Percentiles rank a stretch among this genome's conserved stretches.
Conservation (phyloP, 2,888 invertebrate species). For the Oxytorus armatus region DNA sequence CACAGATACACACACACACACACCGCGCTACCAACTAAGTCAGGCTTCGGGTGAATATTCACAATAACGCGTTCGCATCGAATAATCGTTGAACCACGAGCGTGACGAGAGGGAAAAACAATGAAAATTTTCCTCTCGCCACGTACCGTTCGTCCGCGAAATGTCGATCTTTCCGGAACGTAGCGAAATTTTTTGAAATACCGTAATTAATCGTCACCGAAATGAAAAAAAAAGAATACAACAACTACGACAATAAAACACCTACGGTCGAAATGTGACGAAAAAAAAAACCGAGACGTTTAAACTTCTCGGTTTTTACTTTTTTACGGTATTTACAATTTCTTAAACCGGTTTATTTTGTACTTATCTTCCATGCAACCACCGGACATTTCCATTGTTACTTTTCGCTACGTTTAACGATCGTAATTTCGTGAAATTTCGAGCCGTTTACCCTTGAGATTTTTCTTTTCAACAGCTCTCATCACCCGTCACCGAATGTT, state of each 20-base stretch:
- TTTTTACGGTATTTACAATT: too few species aligned
- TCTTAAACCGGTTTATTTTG: slow-evolving; percentile 28
- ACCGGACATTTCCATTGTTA: slow-evolving; percentile 43
- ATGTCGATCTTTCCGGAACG: slow-evolving; percentile 21
- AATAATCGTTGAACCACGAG: background rate
- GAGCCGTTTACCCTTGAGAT: background rate
- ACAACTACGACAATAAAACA: too few species aligned
- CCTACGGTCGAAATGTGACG: too few species aligned
- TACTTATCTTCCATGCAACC: slow-evolving; percentile 25
- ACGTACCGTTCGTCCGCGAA: slow-evolving; percentile 12
- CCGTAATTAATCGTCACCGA: too few species aligned
- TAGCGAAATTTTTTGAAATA: slow-evolving; percentile 31
- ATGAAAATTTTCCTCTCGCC: slow-evolving; percentile 6
- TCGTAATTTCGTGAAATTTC: slow-evolving; percentile 37
- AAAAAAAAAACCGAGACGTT: too few species aligned
- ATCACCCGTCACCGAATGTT: slow-evolving; percentile 12
- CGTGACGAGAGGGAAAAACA: slow-evolving; percentile 22
- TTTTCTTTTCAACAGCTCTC: slow-evolving; percentile 28
- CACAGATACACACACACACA: slow-evolving; percentile 40
- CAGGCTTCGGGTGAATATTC: slow-evolving; percentile 75
- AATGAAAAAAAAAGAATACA: too few species aligned
- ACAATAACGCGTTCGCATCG: background rate
- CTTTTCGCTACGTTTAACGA: slow-evolving; percentile 45
- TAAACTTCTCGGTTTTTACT: too few species aligned
- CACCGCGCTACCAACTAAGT: slow-evolving; percentile 81